Percentiles rank a stretch among this genome's conserved stretches.
Evolutionary conservation across 2,113 vertebrate species (phyloP).

Genomic region (Cynopterus brachyotis): DNA sequence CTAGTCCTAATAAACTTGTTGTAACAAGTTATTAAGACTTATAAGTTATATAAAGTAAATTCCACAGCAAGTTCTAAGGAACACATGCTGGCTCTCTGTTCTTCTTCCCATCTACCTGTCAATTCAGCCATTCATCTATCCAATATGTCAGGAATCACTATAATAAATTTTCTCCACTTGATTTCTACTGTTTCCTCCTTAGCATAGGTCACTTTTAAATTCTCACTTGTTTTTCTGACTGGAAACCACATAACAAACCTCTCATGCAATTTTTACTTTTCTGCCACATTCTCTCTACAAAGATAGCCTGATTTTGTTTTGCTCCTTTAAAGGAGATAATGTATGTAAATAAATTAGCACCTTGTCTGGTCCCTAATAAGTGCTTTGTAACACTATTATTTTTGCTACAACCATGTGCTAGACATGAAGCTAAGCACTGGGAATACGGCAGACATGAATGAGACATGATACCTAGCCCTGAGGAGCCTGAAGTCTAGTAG

Average conservation of each 20-base stretch:
- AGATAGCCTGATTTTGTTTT: background rate
- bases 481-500: background rate
- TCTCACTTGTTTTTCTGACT: background rate
- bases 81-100: background rate
- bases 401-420: background rate
- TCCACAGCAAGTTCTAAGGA: background rate
- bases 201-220: background rate
- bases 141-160: background rate
- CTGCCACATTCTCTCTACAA: background rate
- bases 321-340: conserved; percentile 14
- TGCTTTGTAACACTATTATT: background rate
- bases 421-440: background rate
- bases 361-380: background rate
- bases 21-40: background rate
- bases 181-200: background rate
- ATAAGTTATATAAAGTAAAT: background rate
- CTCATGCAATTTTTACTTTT: background rate
- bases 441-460: background rate
- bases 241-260: background rate
- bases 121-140: background rate
- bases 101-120: background rate
- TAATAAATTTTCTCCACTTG: background rate
- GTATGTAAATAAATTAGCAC: conserved; percentile 16
- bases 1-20: background rate
- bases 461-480: background rate